These are phyloP conservation scores for Papilio helenus DNA, from an alignment of 1,140 invertebrate genomes.

Conservation along the genomic window DNA sequence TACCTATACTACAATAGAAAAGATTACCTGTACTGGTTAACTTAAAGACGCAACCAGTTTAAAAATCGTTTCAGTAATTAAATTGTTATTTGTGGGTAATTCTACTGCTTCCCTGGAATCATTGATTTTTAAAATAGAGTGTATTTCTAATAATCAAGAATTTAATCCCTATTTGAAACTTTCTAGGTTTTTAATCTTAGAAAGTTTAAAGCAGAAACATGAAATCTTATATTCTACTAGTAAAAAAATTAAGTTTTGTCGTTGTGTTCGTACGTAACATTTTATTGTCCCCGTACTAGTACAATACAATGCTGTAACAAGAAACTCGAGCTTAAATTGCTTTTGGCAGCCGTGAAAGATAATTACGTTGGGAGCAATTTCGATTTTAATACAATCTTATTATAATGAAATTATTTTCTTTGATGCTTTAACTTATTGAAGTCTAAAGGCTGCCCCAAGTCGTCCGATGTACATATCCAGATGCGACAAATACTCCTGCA, in stretches of 20 bases:
- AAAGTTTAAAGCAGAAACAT: background rate
- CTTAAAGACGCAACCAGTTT: too few species aligned
- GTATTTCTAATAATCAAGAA: too few species aligned
- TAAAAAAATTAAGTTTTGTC: background rate
- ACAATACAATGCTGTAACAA: constrained; percentile 6
- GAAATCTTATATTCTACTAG: background rate
- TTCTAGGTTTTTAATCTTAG: background rate
- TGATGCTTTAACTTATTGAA: background rate
- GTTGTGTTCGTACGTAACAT: background rate
- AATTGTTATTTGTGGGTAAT: too few species aligned
- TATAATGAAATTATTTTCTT: constrained; percentile 20
- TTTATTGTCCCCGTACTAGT: background rate
- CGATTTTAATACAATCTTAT: constrained; percentile 22
- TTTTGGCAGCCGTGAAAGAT: constrained; percentile 6
- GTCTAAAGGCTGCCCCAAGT: too few species aligned
- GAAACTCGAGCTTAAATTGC: constrained; percentile 25
- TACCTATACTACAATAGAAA: too few species aligned
- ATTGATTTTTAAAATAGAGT: too few species aligned
- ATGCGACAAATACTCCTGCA: too few species aligned
- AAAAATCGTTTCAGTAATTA: too few species aligned
- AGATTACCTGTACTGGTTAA: too few species aligned
- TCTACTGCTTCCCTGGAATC: too few species aligned
- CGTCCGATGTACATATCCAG: too few species aligned
- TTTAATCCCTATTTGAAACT: too few species aligned
- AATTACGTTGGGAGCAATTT: constrained; percentile 10